These are phyloP conservation scores for Drosophila neotestacea DNA, from an alignment of 2,888 invertebrate species.

Conservation along the genomic window DNA sequence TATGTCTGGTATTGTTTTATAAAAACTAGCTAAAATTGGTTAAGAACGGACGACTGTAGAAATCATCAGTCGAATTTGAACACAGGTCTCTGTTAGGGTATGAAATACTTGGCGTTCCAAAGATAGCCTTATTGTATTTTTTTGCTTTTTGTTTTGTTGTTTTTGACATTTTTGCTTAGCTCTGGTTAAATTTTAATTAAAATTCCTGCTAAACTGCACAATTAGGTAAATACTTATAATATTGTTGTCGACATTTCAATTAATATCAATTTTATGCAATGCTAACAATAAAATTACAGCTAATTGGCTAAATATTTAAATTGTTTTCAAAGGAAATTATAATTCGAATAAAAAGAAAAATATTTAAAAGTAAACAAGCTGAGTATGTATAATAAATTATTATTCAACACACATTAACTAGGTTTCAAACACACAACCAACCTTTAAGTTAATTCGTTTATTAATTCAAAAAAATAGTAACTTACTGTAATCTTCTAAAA, in stretches of 20 bases:
- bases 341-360: neutral
- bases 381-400: neutral
- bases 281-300: neutral
- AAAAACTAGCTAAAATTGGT: no score
- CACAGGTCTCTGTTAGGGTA: no score
- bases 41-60: no score
- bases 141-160: conserved; percentile 12
- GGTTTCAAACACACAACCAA: no score
- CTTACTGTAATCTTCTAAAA: no score
- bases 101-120: no score
- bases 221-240: conserved; percentile 5
- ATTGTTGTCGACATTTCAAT: conserved; percentile 7
- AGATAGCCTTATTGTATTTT: no score
- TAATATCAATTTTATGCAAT: neutral
- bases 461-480: no score
- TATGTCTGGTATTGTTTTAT: no score
- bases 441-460: no score
- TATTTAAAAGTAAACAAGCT: neutral
- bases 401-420: neutral
- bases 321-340: neutral
- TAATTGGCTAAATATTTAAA: neutral
- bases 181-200: conserved; percentile 41
- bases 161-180: neutral
- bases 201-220: conserved; percentile 30
- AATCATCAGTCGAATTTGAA: no score